phyloP scores from a whole-genome alignment of 37 sponge, comb jelly and placozoan species.

The Chondrilla cf. caribensis region DNA sequence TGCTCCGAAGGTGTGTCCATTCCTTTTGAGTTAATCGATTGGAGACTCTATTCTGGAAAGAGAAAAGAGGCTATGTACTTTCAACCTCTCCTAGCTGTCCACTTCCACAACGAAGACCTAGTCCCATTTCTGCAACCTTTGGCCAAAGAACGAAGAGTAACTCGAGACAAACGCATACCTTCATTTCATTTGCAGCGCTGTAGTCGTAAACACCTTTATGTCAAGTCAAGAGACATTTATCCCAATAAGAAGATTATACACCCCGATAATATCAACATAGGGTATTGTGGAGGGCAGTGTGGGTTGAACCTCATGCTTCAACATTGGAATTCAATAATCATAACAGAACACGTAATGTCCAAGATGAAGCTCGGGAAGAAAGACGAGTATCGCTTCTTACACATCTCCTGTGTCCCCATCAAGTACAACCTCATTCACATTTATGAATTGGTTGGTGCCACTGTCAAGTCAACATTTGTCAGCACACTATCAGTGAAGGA shows the following conservation, averaged over 20 bases:
- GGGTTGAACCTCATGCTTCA: too few relatives aligned
- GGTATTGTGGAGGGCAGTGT: background rate
- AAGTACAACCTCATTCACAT: constrained; percentile 28
- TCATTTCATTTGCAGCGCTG: background rate
- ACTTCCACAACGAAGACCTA: too few relatives aligned
- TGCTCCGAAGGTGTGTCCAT: too few relatives aligned
- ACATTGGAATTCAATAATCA: too few relatives aligned
- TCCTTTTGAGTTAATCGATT: too few relatives aligned
- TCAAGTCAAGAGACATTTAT: too few relatives aligned
- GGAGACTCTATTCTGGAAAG: too few relatives aligned
- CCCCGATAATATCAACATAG: background rate
- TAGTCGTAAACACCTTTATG: background rate
- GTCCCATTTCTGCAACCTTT: too few relatives aligned
- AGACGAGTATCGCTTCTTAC: background rate
- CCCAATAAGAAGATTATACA: background rate
- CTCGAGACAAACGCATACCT: background rate
- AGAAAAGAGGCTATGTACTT: too few relatives aligned
- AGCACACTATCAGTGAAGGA: constrained; percentile 30
- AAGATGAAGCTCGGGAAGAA: background rate
- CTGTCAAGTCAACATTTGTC: background rate
- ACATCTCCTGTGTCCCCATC: constrained; percentile 43
- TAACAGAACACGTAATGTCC: background rate
- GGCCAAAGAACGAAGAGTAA: too few relatives aligned
- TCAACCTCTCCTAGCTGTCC: background rate
- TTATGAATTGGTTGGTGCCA: background rate